Conservation (phyloP, 2,113 vertebrate genomes). For the Tachysurus vachellii region DNA sequence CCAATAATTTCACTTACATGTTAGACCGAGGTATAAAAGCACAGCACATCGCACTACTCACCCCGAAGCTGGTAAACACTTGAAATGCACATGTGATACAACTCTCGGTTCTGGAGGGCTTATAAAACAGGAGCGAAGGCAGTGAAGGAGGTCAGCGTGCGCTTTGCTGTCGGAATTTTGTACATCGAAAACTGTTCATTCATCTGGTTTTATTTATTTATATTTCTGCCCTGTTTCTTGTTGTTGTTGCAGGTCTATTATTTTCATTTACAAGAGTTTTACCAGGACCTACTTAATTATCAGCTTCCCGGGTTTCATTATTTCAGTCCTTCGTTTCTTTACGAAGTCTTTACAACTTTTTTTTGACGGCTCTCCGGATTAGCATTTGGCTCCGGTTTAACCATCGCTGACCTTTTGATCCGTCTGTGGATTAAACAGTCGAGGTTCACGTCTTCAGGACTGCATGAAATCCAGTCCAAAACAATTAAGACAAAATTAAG, state of each 20-base stretch:
- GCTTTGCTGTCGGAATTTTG: background rate
- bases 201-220: too few relatives aligned
- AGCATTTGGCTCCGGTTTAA: background rate
- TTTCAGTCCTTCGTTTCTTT: background rate
- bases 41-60: background rate
- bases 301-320: background rate
- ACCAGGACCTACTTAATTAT: background rate
- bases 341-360: background rate
- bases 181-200: background rate
- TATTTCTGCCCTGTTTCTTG: background rate
- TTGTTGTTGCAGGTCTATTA: background rate
- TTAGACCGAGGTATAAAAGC: background rate
- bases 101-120: too few relatives aligned
- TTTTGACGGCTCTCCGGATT: background rate
- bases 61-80: background rate
- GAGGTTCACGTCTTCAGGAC: too few relatives aligned
- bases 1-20: background rate
- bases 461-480: too few relatives aligned
- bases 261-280: background rate
- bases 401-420: too few relatives aligned
- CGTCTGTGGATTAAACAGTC: too few relatives aligned
- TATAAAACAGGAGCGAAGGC: background rate
- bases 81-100: background rate
- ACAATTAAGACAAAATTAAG: too few relatives aligned
- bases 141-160: background rate